Base-by-base conservation (phyloP, 2,113 vertebrate species). In the Eurypyga helias region DNA sequence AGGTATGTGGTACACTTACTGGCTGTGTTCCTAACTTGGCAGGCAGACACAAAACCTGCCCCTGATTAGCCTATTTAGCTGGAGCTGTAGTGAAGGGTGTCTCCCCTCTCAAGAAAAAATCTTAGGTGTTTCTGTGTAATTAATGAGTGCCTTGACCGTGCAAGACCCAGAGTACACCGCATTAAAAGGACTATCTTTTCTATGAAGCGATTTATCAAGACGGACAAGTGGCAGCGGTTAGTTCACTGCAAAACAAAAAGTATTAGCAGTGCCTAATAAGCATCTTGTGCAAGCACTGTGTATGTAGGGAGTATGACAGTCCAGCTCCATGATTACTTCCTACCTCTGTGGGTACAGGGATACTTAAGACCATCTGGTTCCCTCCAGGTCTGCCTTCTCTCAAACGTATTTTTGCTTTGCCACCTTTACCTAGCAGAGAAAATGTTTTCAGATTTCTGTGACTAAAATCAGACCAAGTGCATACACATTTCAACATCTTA, bases 21-120 rank as follows among this genome's bases (percentile, higher is more conserved):
- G 72, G n/a, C 60, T 87, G 49, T 92, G 70, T 81, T 97, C 93
- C 93, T 91, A 86, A 73, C 83, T 95, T 97, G 96, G 82, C 97
- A 97, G 76, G 75, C 77, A 85, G 64, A 64, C 51, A 6, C 82
- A 66, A 87, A 97, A 88, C 45, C 87, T 97, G 96, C 45, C 95
- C 69, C 96, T 96, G 90, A 97, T 97, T 97, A 98, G 70, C 73
- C 64, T 62, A 12, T 65, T 96, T 97, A 83, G 38, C 89, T 95
- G 48, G 93, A 89, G 17, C 77, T 95, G 89, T 64, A 97, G 60
- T 73, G 61, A 28, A 86, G 45, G 29, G 43, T 51, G 51, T 54
- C 48, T 84, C 75, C 43, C 21, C 13, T 43, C 83, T 60, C 36
- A 82, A 82, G 54, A 41, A 85, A 85, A 95, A 31, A 82, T 41